Base-by-base conservation (phyloP, 2,113 vertebrate genomes). In the Scalopus aquaticus region DNA sequence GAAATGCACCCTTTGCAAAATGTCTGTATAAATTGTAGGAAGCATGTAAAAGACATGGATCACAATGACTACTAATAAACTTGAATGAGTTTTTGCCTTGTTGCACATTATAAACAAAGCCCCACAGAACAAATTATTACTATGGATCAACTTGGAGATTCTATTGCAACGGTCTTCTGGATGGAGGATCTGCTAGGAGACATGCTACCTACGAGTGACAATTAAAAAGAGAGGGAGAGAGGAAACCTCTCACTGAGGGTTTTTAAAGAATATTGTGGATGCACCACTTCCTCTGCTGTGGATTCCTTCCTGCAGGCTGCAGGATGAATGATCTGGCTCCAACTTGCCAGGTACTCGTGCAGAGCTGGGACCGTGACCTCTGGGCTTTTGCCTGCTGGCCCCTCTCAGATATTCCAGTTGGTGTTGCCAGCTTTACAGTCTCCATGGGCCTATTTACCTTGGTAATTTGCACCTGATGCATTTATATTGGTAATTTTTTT, bases 401-500 rank as follows among this genome's bases (percentile, higher is more conserved):
- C 91, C 67, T 90, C 77, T 58, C 90, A 82, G 46, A 69, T 96
- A 93, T 19, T 95, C 87, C 93, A 70, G 97, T 92, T 92, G 94
- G 67, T 93, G 10, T 90, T 97, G 95, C 90, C 80, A 88, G 73
- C 83, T 95, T 96, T 93, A 46, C 64, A 26, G 87, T 96, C 81
- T 91, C 83, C 44, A 12, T 65, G 83, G 94, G 96, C 96, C 97
- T 91, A 51, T 95, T 97, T 95, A 93, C 93, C 93, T 92, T 95
- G 77, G 85, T 93, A 94, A 96, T 96, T 95, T 97, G 88, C 91
- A 97, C 98, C 96, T 96, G 97, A 97, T 97, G 96, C 95, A 92
- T 97, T 94, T 98, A 95, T 95, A 80, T 96, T 93, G 85, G 85
- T 97, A 92, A 70, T 94, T 89, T 35, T 97, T 94, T 20, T 39